phyloP scores from a whole-genome alignment of 2,888 invertebrate species.

The Lymantria dispar region DNA sequence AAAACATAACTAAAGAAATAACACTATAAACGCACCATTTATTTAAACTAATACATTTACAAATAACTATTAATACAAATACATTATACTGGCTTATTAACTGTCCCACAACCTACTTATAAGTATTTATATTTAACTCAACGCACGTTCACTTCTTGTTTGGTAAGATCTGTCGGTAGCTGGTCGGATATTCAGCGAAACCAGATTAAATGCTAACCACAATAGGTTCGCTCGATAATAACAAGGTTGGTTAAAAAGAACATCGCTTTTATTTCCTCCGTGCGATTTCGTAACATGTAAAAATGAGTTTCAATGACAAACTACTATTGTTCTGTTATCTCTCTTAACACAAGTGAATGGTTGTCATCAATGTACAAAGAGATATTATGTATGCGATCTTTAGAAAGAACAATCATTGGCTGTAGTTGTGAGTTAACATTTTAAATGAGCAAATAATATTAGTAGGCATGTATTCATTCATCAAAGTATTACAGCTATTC shows the following conservation, averaged over 20 bases:
- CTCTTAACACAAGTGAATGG: neutral
- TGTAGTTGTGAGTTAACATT: no score
- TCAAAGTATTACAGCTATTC: no score
- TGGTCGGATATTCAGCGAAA: neutral
- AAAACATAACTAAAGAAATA: no score
- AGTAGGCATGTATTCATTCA: no score
- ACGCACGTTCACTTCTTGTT: neutral
- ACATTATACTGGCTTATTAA: neutral
- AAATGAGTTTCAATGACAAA: slow-evolving; percentile 16
- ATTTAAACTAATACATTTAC: no score
- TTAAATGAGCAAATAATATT: no score
- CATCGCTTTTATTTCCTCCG: neutral
- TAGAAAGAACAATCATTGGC: slow-evolving; percentile 7
- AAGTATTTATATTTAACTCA: neutral
- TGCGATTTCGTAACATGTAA: neutral
- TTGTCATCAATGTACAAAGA: slow-evolving; percentile 4
- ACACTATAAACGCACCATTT: no score
- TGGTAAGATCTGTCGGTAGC: neutral
- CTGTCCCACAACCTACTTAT: neutral
- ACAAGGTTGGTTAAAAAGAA: neutral
- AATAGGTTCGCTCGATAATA: neutral
- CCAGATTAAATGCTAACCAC: neutral
- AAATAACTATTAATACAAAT: no score
- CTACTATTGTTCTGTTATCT: slow-evolving; percentile 16
- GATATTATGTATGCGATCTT: slow-evolving; percentile 1